Conservation (phyloP, 2,113 vertebrate genomes). For the Archilochus colubris region DNA sequence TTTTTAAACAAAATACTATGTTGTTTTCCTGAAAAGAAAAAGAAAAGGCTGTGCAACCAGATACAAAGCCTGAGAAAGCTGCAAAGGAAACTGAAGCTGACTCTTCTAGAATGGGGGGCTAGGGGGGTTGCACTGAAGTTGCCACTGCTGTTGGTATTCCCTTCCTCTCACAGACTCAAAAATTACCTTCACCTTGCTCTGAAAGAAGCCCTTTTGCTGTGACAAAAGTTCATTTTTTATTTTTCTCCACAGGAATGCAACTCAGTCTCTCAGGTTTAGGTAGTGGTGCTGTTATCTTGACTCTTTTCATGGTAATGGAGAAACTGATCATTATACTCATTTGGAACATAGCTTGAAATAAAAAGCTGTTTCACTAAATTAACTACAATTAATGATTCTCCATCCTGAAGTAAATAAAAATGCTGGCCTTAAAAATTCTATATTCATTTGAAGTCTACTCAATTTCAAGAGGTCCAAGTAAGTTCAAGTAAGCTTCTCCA, state of each 20-base stretch:
- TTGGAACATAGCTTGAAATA: not conserved
- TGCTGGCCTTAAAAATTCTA: not conserved
- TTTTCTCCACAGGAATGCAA: not conserved
- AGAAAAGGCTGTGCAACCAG: not conserved
- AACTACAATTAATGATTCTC: not conserved
- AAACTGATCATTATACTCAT: not conserved
- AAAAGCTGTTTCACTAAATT: not conserved
- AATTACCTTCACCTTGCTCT: not conserved
- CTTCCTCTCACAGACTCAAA: not conserved
- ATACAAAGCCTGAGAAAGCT: not conserved
- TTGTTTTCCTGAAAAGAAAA: not conserved
- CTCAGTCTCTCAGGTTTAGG: not conserved
- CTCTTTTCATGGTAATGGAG: not conserved
- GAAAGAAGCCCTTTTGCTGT: not conserved
- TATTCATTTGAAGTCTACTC: not conserved
- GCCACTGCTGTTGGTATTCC: not conserved
- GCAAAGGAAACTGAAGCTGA: not conserved
- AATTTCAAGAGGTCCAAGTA: not conserved
- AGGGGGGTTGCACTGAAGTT: not conserved
- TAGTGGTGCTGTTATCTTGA: not conserved
- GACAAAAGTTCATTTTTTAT: not conserved
- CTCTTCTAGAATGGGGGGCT: rapidly evolving
- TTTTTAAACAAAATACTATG: not conserved
- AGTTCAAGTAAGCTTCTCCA: not conserved
- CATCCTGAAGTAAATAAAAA: not conserved